phyloP scores from a whole-genome alignment of 2,888 invertebrate species.

The Antitype chi region DNA sequence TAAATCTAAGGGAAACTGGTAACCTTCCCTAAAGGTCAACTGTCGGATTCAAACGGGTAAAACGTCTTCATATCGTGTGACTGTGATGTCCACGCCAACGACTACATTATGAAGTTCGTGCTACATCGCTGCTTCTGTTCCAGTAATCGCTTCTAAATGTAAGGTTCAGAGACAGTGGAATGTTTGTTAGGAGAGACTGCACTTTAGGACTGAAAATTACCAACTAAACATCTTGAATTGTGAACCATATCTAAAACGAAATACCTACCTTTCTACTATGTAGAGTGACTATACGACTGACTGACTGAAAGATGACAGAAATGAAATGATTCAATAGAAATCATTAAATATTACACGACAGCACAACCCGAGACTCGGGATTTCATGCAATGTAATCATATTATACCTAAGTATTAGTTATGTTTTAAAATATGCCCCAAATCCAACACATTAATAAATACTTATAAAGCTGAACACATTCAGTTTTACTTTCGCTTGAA shows the following conservation, averaged over 20 bases:
- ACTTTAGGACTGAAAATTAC: background rate
- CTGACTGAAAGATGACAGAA: background rate
- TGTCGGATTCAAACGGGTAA: slow-evolving; percentile 9
- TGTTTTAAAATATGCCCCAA: background rate
- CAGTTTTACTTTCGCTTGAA: slow-evolving; percentile 25
- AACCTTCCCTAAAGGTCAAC: slow-evolving; percentile 26
- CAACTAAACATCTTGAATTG: slow-evolving; percentile 1
- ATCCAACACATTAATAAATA: slow-evolving; percentile 13
- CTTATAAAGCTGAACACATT: slow-evolving; percentile 25
- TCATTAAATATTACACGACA: background rate
- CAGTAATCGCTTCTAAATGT: slow-evolving; percentile 15
- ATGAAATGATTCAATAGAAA: background rate
- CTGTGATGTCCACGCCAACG: slow-evolving; percentile 26
- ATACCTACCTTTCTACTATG: background rate
- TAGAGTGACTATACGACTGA: background rate
- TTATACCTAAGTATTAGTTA: background rate
- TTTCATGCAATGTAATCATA: background rate
- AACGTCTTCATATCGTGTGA: slow-evolving; percentile 37
- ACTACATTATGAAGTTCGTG: slow-evolving; percentile 21
- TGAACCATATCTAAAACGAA: background rate
- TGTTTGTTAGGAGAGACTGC: background rate
- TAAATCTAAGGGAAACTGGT: slow-evolving; percentile 18
- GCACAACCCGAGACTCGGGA: background rate
- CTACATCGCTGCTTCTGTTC: slow-evolving; percentile 15
- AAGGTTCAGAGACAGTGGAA: background rate